Evolutionary conservation across 2,113 vertebrate species (phyloP), one percentile per base, ranked within the genome.

Genomic region (Elephantulus edwardii): DNA sequence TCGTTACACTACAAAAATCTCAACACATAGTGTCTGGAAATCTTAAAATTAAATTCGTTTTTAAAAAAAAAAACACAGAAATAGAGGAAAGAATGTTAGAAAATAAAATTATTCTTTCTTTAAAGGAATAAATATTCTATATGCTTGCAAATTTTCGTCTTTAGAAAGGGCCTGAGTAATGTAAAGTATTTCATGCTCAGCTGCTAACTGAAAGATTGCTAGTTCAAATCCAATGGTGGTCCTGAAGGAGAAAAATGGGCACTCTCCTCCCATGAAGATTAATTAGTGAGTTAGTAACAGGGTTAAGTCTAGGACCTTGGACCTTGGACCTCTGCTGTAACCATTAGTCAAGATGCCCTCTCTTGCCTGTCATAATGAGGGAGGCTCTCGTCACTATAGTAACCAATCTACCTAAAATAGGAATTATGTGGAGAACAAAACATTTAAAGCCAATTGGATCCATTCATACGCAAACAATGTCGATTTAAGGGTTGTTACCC

Each of bases 371-470:
- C 70, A 79, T 84, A 93, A 89, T 81, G 91, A 92, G 85, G 87
- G 89, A 20, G 33, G 84, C 62, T 82, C 52, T 60, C 70, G 91
- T 95, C 87, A 92, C 94, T 93, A 94, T 92, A 87, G 94, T 87
- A 95, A 95, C 92, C 92, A 89, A 79, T 89, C 72, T 92, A 82
- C 77, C 78, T 94, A 92, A 93, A 92, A 95, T 91, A 80, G 89
- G 94, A 96, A 94, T 96, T 95, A 92, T 50, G 64, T 79, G 75
- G 60, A 64, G 87, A 95, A 93, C 92, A 96, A 96, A 96, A 92
- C 91, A 87, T 81, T 93, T 93, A 94, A 96, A 94, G 89, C 92
- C 94, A 92, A 38, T 92, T 91, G 93, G 77, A 81, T 94, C 87
- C 82, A 92, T 95, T 96, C 94, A 95, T 68, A 58, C 58, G 72